Conservation (phyloP, 2,797 vertebrate genomes). For the Pseudomugil gertrudae region DNA sequence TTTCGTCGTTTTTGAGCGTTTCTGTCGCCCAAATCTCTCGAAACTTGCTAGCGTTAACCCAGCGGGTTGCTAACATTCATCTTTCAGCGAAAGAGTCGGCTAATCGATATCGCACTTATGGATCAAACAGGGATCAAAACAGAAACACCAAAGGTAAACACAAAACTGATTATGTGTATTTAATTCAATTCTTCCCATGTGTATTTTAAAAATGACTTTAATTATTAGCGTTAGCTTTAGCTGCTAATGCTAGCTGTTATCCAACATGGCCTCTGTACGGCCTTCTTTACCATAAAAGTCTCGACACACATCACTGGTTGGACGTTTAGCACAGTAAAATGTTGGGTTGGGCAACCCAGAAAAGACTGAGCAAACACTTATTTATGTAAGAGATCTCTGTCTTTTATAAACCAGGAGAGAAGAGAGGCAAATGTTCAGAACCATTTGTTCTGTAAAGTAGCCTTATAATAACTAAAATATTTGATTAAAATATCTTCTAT, state of each 20-base stretch:
- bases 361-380: not conserved
- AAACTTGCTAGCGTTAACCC: slow-evolving; percentile 49
- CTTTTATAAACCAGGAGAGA: too few relatives aligned
- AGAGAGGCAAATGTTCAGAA: too few relatives aligned
- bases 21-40: not conserved
- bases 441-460: too few relatives aligned
- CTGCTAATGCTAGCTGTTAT: not conserved
- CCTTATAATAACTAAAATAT: too few relatives aligned
- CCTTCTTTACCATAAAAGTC: not conserved
- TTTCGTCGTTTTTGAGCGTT: not conserved
- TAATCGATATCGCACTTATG: slow-evolving; percentile 50
- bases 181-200: too few relatives aligned
- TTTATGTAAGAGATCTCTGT: too few relatives aligned
- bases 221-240: not conserved
- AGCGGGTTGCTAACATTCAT: slow-evolving; percentile 35
- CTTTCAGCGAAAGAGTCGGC: not conserved
- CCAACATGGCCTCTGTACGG: not conserved
- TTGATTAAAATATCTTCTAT: too few relatives aligned
- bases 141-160: slow-evolving; percentile 71
- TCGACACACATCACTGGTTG: not conserved
- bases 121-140: slow-evolving; percentile 69
- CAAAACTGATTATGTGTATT: too few relatives aligned
- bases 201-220: too few relatives aligned
- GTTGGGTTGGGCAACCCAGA: too few relatives aligned
- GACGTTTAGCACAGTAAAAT: not conserved